These are phyloP conservation scores for Aphis craccivora DNA, from an alignment of 1,140 invertebrate species.

Conservation along the genomic window DNA sequence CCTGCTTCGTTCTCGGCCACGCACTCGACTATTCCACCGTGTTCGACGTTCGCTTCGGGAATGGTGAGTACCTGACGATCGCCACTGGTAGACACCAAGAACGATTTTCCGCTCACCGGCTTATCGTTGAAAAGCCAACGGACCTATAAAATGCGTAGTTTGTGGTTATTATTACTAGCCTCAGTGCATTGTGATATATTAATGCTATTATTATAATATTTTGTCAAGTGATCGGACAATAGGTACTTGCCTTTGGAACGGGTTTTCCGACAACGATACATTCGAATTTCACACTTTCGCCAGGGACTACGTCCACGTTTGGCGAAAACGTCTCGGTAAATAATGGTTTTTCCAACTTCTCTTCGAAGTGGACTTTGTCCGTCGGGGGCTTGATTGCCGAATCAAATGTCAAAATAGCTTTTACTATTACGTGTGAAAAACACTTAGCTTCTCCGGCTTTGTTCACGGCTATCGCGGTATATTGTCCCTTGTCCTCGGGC, in stretches of 20 bases:
- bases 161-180: background rate
- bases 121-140: conserved; percentile 78
- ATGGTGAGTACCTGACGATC: conserved; percentile 76
- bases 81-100: conserved; percentile 75
- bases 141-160: conserved; percentile 66
- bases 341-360: conserved; percentile 69
- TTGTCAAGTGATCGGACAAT: background rate
- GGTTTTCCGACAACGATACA: conserved; percentile 77
- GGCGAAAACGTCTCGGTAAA: conserved; percentile 73
- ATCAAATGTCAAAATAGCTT: conserved; percentile 64
- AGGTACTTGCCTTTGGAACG: conserved; percentile 71
- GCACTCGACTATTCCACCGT: conserved; percentile 75
- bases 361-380: conserved; percentile 66
- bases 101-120: conserved; percentile 74
- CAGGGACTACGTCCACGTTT: conserved; percentile 67
- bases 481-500: conserved; percentile 76
- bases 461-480: conserved; percentile 78
- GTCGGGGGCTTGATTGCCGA: background rate
- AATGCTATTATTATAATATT: background rate
- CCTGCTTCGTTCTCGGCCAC: conserved; percentile 79
- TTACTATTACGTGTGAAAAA: conserved; percentile 79
- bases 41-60: conserved; percentile 66
- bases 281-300: conserved; percentile 74
- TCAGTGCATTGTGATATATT: background rate
- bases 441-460: conserved; percentile 79